Evolutionary conservation across 1,140 invertebrate genomes (phyloP).

Genomic region (Melipona quadrifasciata): DNA sequence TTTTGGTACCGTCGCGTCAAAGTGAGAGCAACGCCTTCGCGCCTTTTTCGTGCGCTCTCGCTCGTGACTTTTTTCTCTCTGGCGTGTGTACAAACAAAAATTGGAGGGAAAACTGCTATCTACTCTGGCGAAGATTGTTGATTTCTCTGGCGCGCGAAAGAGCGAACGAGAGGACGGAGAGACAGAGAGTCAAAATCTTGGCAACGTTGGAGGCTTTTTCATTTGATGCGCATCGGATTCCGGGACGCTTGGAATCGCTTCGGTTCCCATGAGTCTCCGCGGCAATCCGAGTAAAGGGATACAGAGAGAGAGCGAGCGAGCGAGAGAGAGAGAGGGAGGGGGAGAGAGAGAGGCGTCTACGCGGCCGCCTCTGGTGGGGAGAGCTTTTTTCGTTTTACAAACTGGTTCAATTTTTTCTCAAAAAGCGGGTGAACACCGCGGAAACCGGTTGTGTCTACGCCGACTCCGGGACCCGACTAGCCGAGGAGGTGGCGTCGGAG

Average conservation of each 20-base stretch:
- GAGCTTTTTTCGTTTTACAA: constrained; percentile 81
- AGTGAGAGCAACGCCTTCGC: background rate
- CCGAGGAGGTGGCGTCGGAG: constrained; percentile 60
- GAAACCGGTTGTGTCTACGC: constrained; percentile 80
- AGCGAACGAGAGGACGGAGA: background rate
- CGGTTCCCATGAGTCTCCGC: constrained; percentile 71
- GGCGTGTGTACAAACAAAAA: background rate
- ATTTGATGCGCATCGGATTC: constrained; percentile 66
- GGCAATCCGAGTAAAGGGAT: constrained; percentile 48
- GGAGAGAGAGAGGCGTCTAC: constrained; percentile 35
- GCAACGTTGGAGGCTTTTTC: constrained; percentile 60
- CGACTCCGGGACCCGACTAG: constrained; percentile 54
- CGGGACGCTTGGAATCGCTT: constrained; percentile 67
- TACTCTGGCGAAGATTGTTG: background rate
- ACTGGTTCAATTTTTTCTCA: constrained; percentile 82
- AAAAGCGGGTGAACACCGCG: constrained; percentile 80
- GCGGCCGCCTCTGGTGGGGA: constrained; percentile 59
- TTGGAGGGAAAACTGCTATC: background rate
- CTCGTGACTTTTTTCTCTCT: background rate
- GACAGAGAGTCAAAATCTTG: constrained; percentile 35
- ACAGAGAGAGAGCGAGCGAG: constrained; percentile 1
- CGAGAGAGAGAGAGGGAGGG: no score
- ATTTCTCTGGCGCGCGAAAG: background rate
- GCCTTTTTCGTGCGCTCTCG: background rate
- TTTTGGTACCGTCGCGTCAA: constrained; percentile 3